Evolutionary conservation across 2,797 vertebrate species (phyloP), one percentile per base, ranked within the genome.

Genomic region (Eospalax fontanierii): DNA sequence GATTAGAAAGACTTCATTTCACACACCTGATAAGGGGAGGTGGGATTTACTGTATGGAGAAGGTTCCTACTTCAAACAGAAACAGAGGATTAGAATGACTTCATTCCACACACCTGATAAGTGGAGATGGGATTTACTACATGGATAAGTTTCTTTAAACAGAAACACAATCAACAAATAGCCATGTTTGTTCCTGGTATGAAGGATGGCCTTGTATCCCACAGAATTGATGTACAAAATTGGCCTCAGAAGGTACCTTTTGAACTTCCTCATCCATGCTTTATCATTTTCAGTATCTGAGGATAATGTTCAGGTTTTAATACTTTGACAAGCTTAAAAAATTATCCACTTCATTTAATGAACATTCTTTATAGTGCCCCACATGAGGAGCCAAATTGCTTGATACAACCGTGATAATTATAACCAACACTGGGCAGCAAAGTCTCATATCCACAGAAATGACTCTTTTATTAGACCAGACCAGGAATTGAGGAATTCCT

Each of bases 1-100:
- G n/a, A 92, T 96, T 90, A 96, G 33, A 71, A 88, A 71, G 65
- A 95, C 54, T 94, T 96, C 75, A 88, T 79, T 94, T 50, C 28
- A 92, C 24, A 93, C 33, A 93, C 68, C 90, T 96, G 93, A 91
- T 92, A 94, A 95, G 70, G 30, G 30, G 21, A 91, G n/a, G 33
- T 2, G 12, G 33, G 43, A 88, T 92, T 95, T 93, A 89, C n/a
- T 93, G 43, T 80, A 70, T 85, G 22, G 46, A 83, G 50, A 95
- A 91, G 30, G 11, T 85, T 80, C 68, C 90, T 96, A 91, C 15
- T 90, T 73, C 30, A 89, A 96, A 95, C 2, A 87, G 35, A 84
- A 95, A 35, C n/a, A 73, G 76, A 35, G 61, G 43, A 93, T 96
- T 92, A 96, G n/a, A 65, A 88, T 79, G 65, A 96, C 43, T 94